Base-by-base conservation (phyloP, 2,113 vertebrate genomes). In the Cheirogaleus medius region DNA sequence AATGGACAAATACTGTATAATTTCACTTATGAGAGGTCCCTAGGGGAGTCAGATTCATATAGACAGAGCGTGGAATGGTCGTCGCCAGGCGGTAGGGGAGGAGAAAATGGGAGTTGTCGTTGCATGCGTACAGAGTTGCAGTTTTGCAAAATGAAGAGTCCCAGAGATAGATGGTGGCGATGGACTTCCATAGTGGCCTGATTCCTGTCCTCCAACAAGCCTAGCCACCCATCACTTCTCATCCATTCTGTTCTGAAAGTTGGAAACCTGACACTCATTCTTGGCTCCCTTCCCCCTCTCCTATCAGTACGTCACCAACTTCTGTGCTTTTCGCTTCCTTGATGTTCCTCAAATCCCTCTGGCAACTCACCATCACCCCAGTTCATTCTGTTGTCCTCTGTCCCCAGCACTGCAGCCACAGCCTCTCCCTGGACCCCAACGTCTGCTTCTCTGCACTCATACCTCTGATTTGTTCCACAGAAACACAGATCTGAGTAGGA, bases 301-400 rank as follows among this genome's bases (percentile, higher is more conserved):
- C n/a, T 13, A 1, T 5, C 44, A 91, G 2, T 17, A 18, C 17
- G 8, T 3, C 44, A 25, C 44, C n/a, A n/a, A 0, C 42, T 9
- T 32, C 39, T 39, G 17, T 34, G 78, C 10, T 6, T 13, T 49
- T 44, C 6, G 23, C 47, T 56, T 34, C 37, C 60, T 12, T 3
- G 1, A 9, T 39, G 18, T 12, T 29, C 56, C 58, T 74, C 34
- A 49, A 4, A 37, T 63, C 39, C 39, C 37, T 44, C 37, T 39
- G 6, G 42, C 3, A 18, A 0, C 68, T 34, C 73, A 21, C 60
- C 60, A 29, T 10, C 29, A 25, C 63, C 37, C 13, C 60, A 13
- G 14, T 69, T 56, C 71, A 14, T 32, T 44, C 60, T 29, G 10
- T 14, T 9, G 4, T 15, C 60, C n/a, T 47, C 32, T 17, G 25